Evolutionary conservation across 1,140 invertebrate species (phyloP), one percentile per base, ranked within the genome.

Genomic region (Drosophila arizonae): DNA sequence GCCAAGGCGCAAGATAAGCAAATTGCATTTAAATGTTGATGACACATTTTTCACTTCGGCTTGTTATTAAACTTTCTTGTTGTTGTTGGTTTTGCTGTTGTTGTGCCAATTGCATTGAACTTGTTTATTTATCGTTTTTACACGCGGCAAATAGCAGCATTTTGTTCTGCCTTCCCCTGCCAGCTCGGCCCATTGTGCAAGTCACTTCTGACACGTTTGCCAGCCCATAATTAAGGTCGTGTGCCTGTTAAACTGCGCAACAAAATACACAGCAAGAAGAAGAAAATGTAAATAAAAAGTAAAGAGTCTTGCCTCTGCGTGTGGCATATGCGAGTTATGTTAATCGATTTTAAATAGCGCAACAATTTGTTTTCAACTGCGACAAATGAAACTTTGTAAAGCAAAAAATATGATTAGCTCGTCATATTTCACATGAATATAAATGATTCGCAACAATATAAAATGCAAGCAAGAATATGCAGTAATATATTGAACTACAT

Each of bases 91-190:
- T 50, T 45, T 62, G 56, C 54, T 26, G 41, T 55, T 63, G 56
- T 50, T 48, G 52, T 39, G 70, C 60, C 56, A 73, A 48, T 77
- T 68, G 69, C 82, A 88, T 82, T 86, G 82, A 88, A 86, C 84
- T 87, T 87, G 84, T 60, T 67, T 77, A 58, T 63, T 62, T 62
- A 62, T 33, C 30, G 60, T 26, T n/a, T 36, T 61, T 26, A 30
- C 41, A 46, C 15, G 43, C 58, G 26, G 15, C 50, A 55, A 36
- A 24, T 24, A 24, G 21, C 21, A 2, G 21, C 21, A 24, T 2
- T 24, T 24, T 24, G 21, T 17, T 39, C 21, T 13, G 8, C 24
- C 10, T 24, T 21, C 11, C 28, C 5, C 8, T 6, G 10, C 48
- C 11, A 2, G 15, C 48, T 26, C 5, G n/a, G 3, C 11, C 46